Evolutionary conservation across 2,888 invertebrate genomes (phyloP).

Genomic region (Glaucopsyche alexis): DNA sequence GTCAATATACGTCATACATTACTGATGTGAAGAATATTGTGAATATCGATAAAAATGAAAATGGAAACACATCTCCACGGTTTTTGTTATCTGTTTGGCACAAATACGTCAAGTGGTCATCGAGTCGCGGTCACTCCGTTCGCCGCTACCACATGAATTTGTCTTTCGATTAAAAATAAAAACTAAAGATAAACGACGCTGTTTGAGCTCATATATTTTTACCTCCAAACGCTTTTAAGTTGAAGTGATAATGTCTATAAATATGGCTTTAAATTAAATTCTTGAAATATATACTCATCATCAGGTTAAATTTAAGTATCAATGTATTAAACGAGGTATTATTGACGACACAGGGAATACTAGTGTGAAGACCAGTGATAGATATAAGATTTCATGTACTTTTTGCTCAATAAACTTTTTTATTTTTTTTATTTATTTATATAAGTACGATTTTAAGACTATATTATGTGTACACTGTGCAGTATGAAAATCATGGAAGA

Average conservation of each 20-base stretch:
- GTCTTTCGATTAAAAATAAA: slow-evolving; percentile 40
- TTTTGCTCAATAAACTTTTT: no score
- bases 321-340: not conserved
- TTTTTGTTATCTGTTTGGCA: slow-evolving; percentile 43
- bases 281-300: slow-evolving; percentile 3
- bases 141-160: slow-evolving; percentile 41
- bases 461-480: not conserved
- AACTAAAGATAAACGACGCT: slow-evolving; percentile 33
- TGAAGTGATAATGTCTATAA: not conserved
- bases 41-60: slow-evolving; percentile 24
- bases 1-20: not conserved
- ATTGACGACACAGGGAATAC: no score
- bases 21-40: not conserved
- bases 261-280: slow-evolving; percentile 5
- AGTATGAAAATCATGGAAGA: not conserved
- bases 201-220: slow-evolving; percentile 6
- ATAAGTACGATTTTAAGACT: not conserved
- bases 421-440: no score
- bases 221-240: slow-evolving; percentile 13
- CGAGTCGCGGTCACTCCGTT: slow-evolving; percentile 38
- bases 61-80: slow-evolving; percentile 41
- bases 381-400: no score
- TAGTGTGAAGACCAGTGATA: no score
- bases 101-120: slow-evolving; percentile 45
- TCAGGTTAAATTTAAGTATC: not conserved